phyloP scores from a whole-genome alignment of 2,113 vertebrate species.

The Astur gentilis region DNA sequence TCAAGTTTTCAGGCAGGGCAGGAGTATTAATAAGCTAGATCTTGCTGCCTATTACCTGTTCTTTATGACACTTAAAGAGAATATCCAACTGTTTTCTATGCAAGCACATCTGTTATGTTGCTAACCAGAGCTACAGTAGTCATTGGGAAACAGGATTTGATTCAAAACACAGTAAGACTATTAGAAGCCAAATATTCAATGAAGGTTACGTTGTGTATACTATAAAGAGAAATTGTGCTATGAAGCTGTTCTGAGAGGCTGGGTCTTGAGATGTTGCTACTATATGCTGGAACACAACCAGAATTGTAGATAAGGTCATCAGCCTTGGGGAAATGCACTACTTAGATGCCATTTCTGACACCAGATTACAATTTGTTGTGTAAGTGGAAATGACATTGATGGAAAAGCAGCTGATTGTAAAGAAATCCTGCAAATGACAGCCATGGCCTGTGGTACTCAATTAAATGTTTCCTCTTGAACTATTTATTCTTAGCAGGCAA shows the following conservation, averaged over 20 bases:
- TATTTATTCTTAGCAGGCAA: neutral
- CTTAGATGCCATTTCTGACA: neutral
- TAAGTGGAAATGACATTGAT: conserved; percentile 32
- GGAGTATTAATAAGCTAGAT: neutral
- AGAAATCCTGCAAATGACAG: neutral
- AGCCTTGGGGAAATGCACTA: neutral
- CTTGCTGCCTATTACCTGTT: neutral
- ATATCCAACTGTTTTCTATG: neutral
- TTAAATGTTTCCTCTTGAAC: neutral
- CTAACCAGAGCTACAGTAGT: neutral
- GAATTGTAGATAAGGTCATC: neutral
- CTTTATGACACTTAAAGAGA: neutral
- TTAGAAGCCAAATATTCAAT: neutral
- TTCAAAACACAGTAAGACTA: neutral
- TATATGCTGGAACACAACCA: neutral
- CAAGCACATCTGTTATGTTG: neutral
- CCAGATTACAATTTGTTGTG: neutral
- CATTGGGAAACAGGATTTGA: neutral
- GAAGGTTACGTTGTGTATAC: neutral
- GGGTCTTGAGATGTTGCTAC: neutral
- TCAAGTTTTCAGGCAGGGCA: neutral
- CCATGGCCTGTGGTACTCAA: neutral
- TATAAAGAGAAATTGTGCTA: neutral
- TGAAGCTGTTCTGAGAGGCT: neutral
- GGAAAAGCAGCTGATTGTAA: neutral